phyloP scores from a whole-genome alignment of 1,140 invertebrate genomes.

The Pissodes strobi region DNA sequence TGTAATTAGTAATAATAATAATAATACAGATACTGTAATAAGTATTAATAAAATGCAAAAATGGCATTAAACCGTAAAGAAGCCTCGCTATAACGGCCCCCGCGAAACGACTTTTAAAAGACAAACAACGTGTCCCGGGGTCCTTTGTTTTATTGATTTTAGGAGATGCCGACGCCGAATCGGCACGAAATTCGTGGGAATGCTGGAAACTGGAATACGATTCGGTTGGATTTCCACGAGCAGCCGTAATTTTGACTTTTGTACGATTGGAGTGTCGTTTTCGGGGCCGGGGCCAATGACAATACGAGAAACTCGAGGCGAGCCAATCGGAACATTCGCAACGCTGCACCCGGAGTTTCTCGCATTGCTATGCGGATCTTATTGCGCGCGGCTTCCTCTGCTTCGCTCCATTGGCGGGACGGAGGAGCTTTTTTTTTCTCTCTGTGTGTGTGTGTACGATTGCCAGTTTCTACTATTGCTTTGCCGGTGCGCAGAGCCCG shows the following conservation, averaged over 20 bases:
- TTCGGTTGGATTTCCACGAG: conserved; percentile 38
- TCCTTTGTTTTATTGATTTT: conserved; percentile 27
- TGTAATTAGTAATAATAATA: too few relatives aligned
- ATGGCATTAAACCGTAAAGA: too few relatives aligned
- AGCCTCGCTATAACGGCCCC: too few relatives aligned
- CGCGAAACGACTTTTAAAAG: too few relatives aligned
- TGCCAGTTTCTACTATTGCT: conserved; percentile 19
- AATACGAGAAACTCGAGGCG: conserved; percentile 31
- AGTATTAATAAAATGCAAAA: too few relatives aligned
- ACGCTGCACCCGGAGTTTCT: conserved; percentile 17
- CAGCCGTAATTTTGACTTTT: conserved; percentile 40
- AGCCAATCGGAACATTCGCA: too few relatives aligned
- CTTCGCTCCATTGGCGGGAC: conserved; percentile 15
- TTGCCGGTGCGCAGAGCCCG: neutral
- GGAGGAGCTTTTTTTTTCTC: conserved; percentile 18
- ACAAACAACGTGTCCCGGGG: too few relatives aligned
- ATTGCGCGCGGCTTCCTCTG: conserved; percentile 34
- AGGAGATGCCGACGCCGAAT: conserved; percentile 31
- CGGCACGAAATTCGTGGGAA: conserved; percentile 21
- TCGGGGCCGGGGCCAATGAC: conserved; percentile 31
- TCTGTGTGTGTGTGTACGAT: too few relatives aligned
- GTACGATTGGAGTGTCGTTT: conserved; percentile 37
- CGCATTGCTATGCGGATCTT: conserved; percentile 30
- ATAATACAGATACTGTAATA: too few relatives aligned
- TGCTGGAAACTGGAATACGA: conserved; percentile 24